Percentiles rank a stretch among this genome's conserved stretches.
Conservation (phyloP, 1,140 invertebrate species). For the Pinna nobilis region DNA sequence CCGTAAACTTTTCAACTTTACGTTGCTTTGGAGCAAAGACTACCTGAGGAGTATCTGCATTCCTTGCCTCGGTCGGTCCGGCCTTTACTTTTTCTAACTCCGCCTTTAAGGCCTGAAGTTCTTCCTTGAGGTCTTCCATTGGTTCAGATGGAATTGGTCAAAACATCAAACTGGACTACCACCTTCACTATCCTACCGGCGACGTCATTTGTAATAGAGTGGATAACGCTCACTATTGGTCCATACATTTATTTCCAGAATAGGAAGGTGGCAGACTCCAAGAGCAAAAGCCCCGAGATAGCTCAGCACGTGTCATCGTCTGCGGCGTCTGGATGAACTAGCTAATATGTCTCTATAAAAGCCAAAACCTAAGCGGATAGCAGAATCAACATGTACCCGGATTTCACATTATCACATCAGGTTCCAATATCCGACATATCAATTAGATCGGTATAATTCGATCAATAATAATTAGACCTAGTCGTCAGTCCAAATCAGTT, state of each 20-base stretch:
- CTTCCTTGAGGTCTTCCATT: not conserved
- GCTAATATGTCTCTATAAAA: too few relatives aligned
- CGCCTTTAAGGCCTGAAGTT: not conserved
- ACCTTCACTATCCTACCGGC: not conserved
- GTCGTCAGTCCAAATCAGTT: too few relatives aligned
- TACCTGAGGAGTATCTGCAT: not conserved
- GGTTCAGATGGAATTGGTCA: not conserved
- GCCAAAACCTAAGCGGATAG: too few relatives aligned
- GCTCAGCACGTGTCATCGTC: too few relatives aligned
- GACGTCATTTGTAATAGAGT: slow-evolving; percentile 1
- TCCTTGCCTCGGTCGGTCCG: not conserved
- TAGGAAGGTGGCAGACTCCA: too few relatives aligned
- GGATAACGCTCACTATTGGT: not conserved
- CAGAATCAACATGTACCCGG: too few relatives aligned
- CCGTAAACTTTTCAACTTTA: slow-evolving; percentile 3
- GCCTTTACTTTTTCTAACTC: not conserved
- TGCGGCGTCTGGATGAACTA: too few relatives aligned
- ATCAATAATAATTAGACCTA: too few relatives aligned
- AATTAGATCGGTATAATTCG: too few relatives aligned
- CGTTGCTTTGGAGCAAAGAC: slow-evolving; percentile 6
- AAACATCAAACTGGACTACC: not conserved
- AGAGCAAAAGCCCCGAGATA: not conserved
- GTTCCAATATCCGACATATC: too few relatives aligned
- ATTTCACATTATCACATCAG: too few relatives aligned
- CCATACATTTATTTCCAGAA: not conserved